Conservation (phyloP, 2,797 vertebrate species). For the Pampus argenteus region DNA sequence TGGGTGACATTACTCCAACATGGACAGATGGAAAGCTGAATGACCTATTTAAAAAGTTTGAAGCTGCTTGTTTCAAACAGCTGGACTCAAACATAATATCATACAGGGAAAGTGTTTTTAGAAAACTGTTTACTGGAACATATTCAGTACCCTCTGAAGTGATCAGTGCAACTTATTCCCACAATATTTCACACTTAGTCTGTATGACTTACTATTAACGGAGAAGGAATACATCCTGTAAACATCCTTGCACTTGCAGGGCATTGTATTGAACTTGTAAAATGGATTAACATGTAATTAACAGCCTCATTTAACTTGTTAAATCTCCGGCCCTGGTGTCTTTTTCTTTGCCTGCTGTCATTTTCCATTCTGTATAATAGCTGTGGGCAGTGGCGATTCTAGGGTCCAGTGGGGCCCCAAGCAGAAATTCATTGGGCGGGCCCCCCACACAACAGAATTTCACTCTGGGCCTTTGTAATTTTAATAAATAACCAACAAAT, state of each 20-base stretch:
- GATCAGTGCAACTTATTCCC: background rate
- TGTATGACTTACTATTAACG: background rate
- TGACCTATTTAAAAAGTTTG: slow-evolving; percentile 68
- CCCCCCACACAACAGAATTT: too few species aligned
- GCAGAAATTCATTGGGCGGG: too few species aligned
- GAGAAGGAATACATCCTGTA: background rate
- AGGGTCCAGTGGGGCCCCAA: too few species aligned
- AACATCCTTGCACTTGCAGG: background rate
- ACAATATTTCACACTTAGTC: background rate
- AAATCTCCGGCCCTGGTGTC: background rate
- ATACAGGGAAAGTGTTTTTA: slow-evolving; percentile 29
- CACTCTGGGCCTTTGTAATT: too few species aligned
- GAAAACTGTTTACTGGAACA: background rate
- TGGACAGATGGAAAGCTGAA: slow-evolving; percentile 66
- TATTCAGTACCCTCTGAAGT: slow-evolving; percentile 20
- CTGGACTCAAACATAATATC: slow-evolving; percentile 47
- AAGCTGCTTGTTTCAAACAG: slow-evolving; percentile 39
- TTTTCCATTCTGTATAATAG: background rate
- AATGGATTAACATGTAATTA: background rate
- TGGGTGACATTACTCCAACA: slow-evolving; percentile 38
- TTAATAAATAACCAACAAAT: too few species aligned
- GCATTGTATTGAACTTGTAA: background rate
- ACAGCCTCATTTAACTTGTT: background rate
- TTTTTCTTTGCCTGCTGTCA: background rate
- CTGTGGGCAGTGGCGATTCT: too few species aligned